Evolutionary conservation across 2,888 invertebrate genomes (phyloP), one percentile per base, ranked within the genome.

Genomic region (Lasioglossum pauxillum): DNA sequence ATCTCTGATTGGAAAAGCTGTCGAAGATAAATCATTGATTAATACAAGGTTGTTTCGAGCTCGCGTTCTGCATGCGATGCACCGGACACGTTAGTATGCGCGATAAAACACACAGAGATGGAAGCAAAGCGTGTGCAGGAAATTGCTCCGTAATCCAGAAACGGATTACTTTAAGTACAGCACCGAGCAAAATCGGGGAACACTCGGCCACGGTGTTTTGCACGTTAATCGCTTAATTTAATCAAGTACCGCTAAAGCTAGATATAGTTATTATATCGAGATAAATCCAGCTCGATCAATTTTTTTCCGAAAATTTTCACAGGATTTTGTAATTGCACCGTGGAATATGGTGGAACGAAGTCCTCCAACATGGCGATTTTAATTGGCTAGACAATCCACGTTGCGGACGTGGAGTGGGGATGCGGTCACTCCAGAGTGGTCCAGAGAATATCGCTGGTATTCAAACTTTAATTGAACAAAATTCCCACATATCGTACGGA

Each of bases 1-100:
- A 12, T 38, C 38, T 38, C 38, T 38, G 69, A 69, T 78, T 82
- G 75, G 64, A 27, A 74, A 78, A 75, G 75, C 83, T 78, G 80
- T 80, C 83, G 35, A 14, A 35, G 53, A 75, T 75, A 75, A 75
- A 91, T 91, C 91, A 90, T 89, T 90, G 88, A 91, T 38, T 38
- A 38, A 69, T 69, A 38, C 38, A 85, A 87, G 82, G 83, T 74
- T 86, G 85, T 87, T 83, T 82, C 82, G 75, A 83, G 85, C 78
- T 90, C 79, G 91, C 90, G 90, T 90, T 90, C 85, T 82, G 83
- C 91, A 91, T 90, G 91, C 91, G 84, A 91, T 64, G 31, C 38
- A 2, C 23, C 38, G 38, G n/a, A 23, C 38, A 69, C 38, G 69
- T n/a, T 23, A 5, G 35, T 23, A 23, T 12, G 38, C 10, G 69